Conservation (phyloP, 2,888 invertebrate species). For the Ptychoptera albimana region DNA sequence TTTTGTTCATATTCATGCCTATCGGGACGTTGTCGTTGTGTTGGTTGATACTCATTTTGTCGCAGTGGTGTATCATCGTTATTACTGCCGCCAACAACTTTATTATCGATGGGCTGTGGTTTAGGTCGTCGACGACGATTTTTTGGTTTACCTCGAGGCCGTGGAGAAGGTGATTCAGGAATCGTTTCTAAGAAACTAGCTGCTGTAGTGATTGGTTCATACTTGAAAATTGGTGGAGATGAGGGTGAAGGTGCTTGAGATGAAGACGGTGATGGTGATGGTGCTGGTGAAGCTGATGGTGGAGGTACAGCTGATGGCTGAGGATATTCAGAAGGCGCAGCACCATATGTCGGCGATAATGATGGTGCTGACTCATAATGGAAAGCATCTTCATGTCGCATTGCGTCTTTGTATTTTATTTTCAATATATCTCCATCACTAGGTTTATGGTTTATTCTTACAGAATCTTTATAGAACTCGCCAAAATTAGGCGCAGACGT, state of each 20-base stretch:
- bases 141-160: not conserved
- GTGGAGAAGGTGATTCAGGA: not conserved
- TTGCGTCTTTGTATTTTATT: not conserved
- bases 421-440: not conserved
- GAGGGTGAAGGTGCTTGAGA: not conserved
- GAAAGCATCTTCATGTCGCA: too few species aligned
- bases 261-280: not conserved
- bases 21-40: not conserved
- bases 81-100: not conserved
- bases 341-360: too few species aligned
- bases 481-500: constrained; percentile 6
- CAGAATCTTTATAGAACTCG: too few species aligned
- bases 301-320: too few species aligned
- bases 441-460: constrained; percentile 2
- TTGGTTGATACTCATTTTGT: not conserved
- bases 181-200: constrained; percentile 3
- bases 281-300: not conserved
- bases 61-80: not conserved
- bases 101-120: not conserved
- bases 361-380: too few species aligned
- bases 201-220: constrained; percentile 4
- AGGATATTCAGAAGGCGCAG: too few species aligned
- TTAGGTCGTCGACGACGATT: not conserved
- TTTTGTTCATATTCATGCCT: not conserved
- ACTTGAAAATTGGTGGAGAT: not conserved